Evolutionary conservation across 2,113 vertebrate species (phyloP).

Genomic region (Pangasianodon gigas): DNA sequence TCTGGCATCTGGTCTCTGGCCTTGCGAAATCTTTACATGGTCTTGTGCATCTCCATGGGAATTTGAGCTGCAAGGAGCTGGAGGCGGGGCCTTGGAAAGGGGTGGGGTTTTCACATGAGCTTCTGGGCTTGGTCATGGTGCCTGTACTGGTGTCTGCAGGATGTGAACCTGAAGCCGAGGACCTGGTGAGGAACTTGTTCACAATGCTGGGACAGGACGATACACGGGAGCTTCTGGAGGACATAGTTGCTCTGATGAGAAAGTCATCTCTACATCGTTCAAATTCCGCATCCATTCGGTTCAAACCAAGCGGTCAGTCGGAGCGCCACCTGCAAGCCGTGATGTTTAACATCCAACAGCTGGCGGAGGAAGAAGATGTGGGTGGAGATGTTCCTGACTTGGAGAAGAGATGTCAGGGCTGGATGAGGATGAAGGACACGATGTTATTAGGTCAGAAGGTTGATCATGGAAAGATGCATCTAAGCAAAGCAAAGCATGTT

Average conservation of each 20-base stretch:
- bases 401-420: constrained; percentile 60
- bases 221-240: constrained; percentile 68
- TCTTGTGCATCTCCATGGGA: constrained; percentile 57
- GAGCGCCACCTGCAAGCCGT: constrained; percentile 66
- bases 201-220: constrained; percentile 64
- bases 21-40: constrained; percentile 59
- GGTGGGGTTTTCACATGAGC: constrained; percentile 65
- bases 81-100: constrained; percentile 69
- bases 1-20: constrained; percentile 20
- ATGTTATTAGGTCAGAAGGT: constrained; percentile 56
- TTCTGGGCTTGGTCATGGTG: constrained; percentile 76
- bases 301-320: background rate
- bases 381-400: background rate
- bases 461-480: constrained; percentile 24
- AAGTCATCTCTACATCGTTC: background rate
- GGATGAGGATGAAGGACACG: constrained; percentile 65
- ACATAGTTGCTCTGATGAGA: constrained; percentile 37
- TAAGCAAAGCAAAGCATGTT: constrained; percentile 60
- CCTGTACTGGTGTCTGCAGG: constrained; percentile 73
- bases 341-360: constrained; percentile 74
- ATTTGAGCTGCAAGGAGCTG: constrained; percentile 73
- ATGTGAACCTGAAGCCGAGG: constrained; percentile 69
- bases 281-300: background rate
- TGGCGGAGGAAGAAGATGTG: constrained; percentile 47
- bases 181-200: constrained; percentile 66